phyloP scores from a whole-genome alignment of 2,888 invertebrate genomes.

The Rotaria sp. region DNA sequence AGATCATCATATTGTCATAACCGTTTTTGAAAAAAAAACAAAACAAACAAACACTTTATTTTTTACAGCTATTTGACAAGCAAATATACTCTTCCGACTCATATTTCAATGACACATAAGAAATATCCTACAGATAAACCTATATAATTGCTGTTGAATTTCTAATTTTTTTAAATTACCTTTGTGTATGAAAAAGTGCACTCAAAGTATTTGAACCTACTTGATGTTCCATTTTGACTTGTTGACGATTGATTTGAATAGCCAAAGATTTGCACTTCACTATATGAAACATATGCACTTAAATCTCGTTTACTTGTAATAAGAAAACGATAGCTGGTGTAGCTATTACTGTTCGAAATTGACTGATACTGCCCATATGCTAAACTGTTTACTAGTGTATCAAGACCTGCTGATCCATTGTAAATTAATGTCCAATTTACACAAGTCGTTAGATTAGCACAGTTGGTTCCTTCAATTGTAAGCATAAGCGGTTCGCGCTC shows the following conservation, averaged over 20 bases:
- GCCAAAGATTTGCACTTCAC: background rate
- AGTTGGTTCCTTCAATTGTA: background rate
- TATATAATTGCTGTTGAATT: too few relatives aligned
- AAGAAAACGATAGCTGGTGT: background rate
- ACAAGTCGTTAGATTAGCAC: background rate
- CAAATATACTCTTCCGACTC: too few relatives aligned
- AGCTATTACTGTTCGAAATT: background rate
- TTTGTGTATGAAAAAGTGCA: background rate
- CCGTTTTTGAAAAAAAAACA: too few relatives aligned
- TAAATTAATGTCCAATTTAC: background rate
- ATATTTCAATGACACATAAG: too few relatives aligned
- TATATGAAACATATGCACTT: background rate
- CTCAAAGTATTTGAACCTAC: background rate
- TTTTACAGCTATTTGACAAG: too few relatives aligned
- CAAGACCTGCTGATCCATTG: background rate
- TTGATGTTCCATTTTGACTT: background rate
- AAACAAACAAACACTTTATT: too few relatives aligned
- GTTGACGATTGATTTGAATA: background rate
- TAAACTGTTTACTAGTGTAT: background rate
- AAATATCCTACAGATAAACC: too few relatives aligned
- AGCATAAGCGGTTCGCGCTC: background rate
- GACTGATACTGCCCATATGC: background rate
- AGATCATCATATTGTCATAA: too few relatives aligned
- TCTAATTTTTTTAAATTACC: too few relatives aligned
- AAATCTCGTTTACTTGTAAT: background rate